Evolutionary conservation across 2,888 invertebrate genomes (phyloP).

Genomic region (Netelia melanura): DNA sequence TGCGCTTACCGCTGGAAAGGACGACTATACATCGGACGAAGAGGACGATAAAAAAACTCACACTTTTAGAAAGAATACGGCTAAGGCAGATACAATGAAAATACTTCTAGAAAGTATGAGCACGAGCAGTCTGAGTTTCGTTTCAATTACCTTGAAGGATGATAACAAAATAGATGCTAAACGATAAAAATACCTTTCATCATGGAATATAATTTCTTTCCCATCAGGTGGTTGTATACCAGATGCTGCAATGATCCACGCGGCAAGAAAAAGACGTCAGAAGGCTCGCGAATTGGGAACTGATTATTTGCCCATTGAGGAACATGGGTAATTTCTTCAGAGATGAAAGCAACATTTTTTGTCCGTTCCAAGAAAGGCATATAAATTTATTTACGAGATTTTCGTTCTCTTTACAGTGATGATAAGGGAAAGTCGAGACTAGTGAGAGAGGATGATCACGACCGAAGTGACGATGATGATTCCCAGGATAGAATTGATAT

Average conservation of each 20-base stretch:
- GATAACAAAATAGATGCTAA: not conserved
- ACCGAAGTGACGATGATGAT: conserved; percentile 92
- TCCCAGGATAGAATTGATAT: conserved; percentile 93
- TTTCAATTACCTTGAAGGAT: conserved; percentile 15
- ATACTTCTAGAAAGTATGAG: conserved; percentile 90
- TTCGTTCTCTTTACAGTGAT: conserved; percentile 74
- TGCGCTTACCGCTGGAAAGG: conserved; percentile 92
- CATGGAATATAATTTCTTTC: not conserved
- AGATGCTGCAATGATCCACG: conserved; percentile 99
- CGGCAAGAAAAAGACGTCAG: conserved; percentile 97
- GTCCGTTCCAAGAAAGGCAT: not conserved
- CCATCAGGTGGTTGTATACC: conserved; percentile 93
- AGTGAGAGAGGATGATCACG: conserved; percentile 93
- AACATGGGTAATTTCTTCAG: conserved; percentile 76
- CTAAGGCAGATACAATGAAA: conserved; percentile 89
- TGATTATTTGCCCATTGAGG: conserved; percentile 87
- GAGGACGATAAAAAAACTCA: conserved; percentile 85
- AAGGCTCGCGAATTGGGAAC: conserved; percentile 94
- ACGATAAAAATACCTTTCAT: conserved; percentile 11
- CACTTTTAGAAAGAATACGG: conserved; percentile 85
- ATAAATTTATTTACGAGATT: conserved; percentile 79
- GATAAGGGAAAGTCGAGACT: conserved; percentile 87
- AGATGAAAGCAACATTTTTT: conserved; percentile 31
- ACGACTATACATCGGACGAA: conserved; percentile 89
- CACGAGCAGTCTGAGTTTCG: conserved; percentile 21